These are phyloP conservation scores for Hippocampus zosterae DNA, from an alignment of 2,113 vertebrate species.

Conservation along the genomic window DNA sequence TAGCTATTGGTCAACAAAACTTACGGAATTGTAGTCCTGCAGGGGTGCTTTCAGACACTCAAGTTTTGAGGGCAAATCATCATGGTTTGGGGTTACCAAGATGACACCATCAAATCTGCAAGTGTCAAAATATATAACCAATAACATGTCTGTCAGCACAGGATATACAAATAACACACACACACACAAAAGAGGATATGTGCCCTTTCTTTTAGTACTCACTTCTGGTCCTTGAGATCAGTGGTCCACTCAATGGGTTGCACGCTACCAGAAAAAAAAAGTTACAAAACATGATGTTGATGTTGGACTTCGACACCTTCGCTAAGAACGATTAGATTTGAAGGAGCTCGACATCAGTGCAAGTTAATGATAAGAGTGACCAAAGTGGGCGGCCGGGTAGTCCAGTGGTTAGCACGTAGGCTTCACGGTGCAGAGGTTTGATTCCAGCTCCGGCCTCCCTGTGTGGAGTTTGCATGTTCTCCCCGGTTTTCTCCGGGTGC, in stretches of 20 bases:
- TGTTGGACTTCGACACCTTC: neutral
- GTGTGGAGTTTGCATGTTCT: no score
- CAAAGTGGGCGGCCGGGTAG: no score
- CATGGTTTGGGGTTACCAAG: constrained; percentile 64
- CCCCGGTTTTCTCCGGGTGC: no score
- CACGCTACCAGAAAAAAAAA: constrained; percentile 42
- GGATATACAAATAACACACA: neutral
- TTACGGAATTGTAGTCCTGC: constrained; percentile 70
- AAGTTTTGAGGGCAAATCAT: constrained; percentile 60
- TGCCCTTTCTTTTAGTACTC: constrained; percentile 34
- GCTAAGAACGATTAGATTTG: neutral
- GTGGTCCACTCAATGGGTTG: constrained; percentile 69
- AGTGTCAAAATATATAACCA: neutral
- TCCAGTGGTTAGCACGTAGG: no score
- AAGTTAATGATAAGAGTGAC: constrained; percentile 25
- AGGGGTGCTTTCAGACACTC: constrained; percentile 64
- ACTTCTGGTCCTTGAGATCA: constrained; percentile 71
- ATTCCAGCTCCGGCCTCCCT: no score
- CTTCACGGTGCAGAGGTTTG: no score
- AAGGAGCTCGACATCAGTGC: neutral
- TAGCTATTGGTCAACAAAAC: constrained; percentile 11
- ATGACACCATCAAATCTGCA: constrained; percentile 74
- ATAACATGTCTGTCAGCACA: neutral
- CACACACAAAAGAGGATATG: constrained; percentile 1
- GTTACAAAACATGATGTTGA: neutral